A percentile compares a stretch with the other conserved stretches of the same genome.
Conservation (phyloP, 64 coral and sea anemone species). For the Pachyseris speciosa region DNA sequence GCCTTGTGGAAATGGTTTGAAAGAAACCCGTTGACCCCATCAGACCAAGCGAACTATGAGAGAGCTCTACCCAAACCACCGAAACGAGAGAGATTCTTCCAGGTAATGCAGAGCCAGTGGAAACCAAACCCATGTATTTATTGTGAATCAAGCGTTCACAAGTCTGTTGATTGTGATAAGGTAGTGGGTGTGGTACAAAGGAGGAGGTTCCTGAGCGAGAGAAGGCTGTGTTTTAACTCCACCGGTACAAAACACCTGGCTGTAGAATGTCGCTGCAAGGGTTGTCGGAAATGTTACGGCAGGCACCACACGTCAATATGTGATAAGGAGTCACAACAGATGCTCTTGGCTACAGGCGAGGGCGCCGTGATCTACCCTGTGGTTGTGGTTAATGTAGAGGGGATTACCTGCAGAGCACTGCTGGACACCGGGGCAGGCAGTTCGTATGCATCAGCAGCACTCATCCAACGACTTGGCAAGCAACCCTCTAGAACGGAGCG, state of each 20-base stretch:
- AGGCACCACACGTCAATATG: conserved; percentile 60
- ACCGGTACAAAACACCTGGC: conserved; percentile 36
- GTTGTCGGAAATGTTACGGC: not conserved
- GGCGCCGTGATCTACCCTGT: conserved; percentile 3
- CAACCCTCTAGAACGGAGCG: not conserved
- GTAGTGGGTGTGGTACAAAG: conserved; percentile 12
- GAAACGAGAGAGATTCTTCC: conserved; percentile 46
- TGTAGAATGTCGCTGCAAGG: not conserved
- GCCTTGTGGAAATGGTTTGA: conserved; percentile 52
- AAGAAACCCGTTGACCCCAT: too few relatives aligned
- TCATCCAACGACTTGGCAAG: conserved; percentile 1
- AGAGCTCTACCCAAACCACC: not conserved
- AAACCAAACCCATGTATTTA: conserved; percentile 48
- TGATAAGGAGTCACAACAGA: conserved; percentile 1
- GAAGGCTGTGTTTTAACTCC: conserved; percentile 63
- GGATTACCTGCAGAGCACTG: conserved; percentile 34
- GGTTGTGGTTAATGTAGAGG: conserved; percentile 12
- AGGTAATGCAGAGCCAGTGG: not conserved
- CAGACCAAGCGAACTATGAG: too few relatives aligned
- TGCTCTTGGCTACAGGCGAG: not conserved
- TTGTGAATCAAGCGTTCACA: conserved; percentile 41
- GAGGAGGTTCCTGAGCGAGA: conserved; percentile 3
- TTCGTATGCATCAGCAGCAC: conserved; percentile 39
- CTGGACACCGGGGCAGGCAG: conserved; percentile 35
- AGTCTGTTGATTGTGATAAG: conserved; percentile 38